Conservation (phyloP, 2,797 vertebrate genomes). For the Bovichtus diacanthus region DNA sequence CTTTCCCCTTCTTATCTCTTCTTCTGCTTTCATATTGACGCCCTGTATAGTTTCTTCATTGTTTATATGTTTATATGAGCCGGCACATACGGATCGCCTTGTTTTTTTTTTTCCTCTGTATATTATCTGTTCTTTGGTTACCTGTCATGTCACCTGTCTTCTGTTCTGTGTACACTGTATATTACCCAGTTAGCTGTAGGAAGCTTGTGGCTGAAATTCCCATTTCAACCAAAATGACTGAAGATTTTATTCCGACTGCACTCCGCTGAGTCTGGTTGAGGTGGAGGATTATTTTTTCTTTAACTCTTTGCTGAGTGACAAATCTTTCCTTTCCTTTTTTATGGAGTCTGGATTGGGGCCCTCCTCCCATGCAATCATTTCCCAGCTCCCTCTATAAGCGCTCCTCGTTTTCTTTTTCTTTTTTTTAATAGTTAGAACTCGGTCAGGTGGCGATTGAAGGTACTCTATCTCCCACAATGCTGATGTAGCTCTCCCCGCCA, state of each 20-base stretch:
- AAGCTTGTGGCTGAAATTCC: not conserved
- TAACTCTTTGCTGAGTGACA: not conserved
- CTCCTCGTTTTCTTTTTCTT: no score
- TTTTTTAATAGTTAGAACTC: not conserved
- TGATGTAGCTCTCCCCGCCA: slow-evolving; percentile 6
- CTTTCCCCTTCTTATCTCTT: not conserved
- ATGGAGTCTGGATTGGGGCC: not conserved
- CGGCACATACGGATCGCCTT: not conserved
- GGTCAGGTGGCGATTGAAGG: not conserved
- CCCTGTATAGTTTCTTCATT: not conserved
- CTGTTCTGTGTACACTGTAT: not conserved
- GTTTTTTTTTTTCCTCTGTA: slow-evolving; percentile 13
- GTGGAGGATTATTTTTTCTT: not conserved
- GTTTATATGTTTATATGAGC: slow-evolving; percentile 20
- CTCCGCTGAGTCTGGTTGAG: not conserved
- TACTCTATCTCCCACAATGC: slow-evolving; percentile 2
- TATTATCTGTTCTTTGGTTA: not conserved
- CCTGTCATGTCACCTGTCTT: not conserved
- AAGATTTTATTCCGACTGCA: not conserved
- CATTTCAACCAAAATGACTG: not conserved
- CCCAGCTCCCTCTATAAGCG: not conserved
- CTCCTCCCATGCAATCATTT: not conserved
- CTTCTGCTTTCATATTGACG: not conserved
- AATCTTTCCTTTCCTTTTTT: not conserved
- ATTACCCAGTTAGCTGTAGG: not conserved